phyloP scores from a whole-genome alignment of 1,140 invertebrate species.

The Saccostrea glomerata region DNA sequence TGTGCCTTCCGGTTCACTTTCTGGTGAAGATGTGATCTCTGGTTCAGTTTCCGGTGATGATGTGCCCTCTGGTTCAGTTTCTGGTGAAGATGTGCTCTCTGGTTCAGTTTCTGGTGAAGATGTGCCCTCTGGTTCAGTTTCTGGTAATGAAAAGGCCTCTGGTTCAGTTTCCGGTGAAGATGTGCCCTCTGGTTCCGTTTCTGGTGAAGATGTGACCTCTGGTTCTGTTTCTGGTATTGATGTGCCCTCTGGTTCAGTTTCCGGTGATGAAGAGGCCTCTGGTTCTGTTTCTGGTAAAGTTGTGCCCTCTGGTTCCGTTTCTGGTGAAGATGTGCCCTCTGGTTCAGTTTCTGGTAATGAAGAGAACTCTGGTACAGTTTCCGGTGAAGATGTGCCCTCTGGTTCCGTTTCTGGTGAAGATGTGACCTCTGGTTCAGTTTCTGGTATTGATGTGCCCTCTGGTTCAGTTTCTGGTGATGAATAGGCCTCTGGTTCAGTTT shows the following conservation, averaged over 20 bases:
- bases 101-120: conserved; percentile 39
- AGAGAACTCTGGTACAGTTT: conserved; percentile 42
- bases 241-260: not conserved
- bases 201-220: conserved; percentile 19
- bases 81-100: not conserved
- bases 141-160: conserved; percentile 26
- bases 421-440: conserved; percentile 48
- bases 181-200: conserved; percentile 45
- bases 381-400: conserved; percentile 31
- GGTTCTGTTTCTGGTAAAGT: conserved; percentile 33
- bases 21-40: not conserved
- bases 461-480: conserved; percentile 46
- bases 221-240: conserved; percentile 44
- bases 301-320: conserved; percentile 50
- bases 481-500: conserved; percentile 43
- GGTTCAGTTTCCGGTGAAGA: conserved; percentile 49
- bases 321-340: conserved; percentile 43
- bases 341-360: conserved; percentile 46
- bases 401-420: conserved; percentile 19
- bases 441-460: not conserved
- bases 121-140: conserved; percentile 38
- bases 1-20: conserved; percentile 7
- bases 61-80: not conserved
- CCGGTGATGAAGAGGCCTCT: not conserved
- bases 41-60: not conserved